Evolutionary conservation across 2,797 vertebrate genomes (phyloP), one percentile per base, ranked within the genome.

Genomic region (Bryconaethiops microstoma): DNA sequence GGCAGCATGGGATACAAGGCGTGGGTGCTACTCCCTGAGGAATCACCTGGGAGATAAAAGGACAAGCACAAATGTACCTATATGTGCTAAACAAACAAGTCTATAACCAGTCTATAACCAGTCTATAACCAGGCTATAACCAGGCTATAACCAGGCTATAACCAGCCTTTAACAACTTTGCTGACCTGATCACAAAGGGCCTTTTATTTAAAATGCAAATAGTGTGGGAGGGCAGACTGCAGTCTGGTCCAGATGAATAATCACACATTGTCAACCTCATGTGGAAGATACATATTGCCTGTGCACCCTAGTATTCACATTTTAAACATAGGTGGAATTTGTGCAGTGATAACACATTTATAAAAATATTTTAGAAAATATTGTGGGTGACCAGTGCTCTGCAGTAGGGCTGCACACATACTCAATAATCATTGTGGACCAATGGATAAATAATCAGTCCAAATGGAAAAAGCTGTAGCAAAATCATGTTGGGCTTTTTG

Each of bases 1-100:
- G 92, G 90, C 97, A 99, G 90, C 97, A 98, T 9, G 98, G 97
- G 85, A 99, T 93, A 1, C 97, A 98, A 0, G 96, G 97, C 0
- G 92, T 94, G 0, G 97, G 97, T 8, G 91, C 88, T 2, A 95
- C 87, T 0, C 97, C 96, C 79, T 97, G 97, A 1, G 98, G 97
- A 84, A 98, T 94, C 74, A 99, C 96, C 97, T 99, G 71, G 81
- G 64, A 62, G 17, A 79, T 19, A 23, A 63, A 68, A 23, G 14
- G 16, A 80, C 12, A 35, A 54, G 8, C 13, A 54, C 2, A 54
- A 23, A 62, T 71, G 0, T 5, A 52, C 8, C 9, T 16, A 14
- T 55, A 68, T 40, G 23, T 8, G 13, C 10, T 23, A 23, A 45
- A 42, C 16, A 21, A 40, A n/a, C 67, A 48, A 69, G 10, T n/a